Base-by-base conservation (phyloP, 1,140 invertebrate genomes). In the Phymorhynchus buccinoides region DNA sequence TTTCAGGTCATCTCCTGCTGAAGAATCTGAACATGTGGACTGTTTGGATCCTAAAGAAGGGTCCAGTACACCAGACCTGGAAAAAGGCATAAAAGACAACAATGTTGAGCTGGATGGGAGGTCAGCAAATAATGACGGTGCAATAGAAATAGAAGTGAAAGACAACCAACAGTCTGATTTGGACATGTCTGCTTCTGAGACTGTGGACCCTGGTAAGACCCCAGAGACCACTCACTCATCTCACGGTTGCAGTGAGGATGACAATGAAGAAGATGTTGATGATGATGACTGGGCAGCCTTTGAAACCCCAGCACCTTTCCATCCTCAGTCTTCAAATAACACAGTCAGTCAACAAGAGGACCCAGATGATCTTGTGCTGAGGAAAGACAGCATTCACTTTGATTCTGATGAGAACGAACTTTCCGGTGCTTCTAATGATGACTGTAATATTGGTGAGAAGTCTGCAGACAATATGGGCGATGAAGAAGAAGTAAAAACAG, bases 371-470 rank as follows among this genome's bases (percentile, higher is more conserved):
- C 68, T 84, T 44, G 83, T 77, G 3, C 44, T 77, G 14, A 62
- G 68, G n/a, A 75, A 32, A 56, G 44, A 79, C 56, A 75, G 39
- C 12, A 52, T 56, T 42, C 27, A 79, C 12, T 52, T 48, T 48
- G 84, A 85, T 48, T n/a, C n/a, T n/a, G 62, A 83, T n/a, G 77
- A 68, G 1, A 66, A 83, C 30, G 86, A 85, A n/a, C 71, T 79
- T 77, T 71, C 78, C 42, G 62, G 66, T 32, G 75, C 78, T 16
- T 62, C 56, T 12, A n/a, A 32, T 81, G 87, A 88, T 78, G 89
- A 89, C 86, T 87, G 88, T 44, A 89, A 90, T 88, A 88, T 90
- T 68, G 86, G 86, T 44, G 85, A 79, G 37, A 39, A 71, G 62
- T 37, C 84, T 12, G 66, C 32, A 62, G 41, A 68, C 30, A 73